Conservation (phyloP, 2,797 vertebrate species). For the Siniperca undulata region DNA sequence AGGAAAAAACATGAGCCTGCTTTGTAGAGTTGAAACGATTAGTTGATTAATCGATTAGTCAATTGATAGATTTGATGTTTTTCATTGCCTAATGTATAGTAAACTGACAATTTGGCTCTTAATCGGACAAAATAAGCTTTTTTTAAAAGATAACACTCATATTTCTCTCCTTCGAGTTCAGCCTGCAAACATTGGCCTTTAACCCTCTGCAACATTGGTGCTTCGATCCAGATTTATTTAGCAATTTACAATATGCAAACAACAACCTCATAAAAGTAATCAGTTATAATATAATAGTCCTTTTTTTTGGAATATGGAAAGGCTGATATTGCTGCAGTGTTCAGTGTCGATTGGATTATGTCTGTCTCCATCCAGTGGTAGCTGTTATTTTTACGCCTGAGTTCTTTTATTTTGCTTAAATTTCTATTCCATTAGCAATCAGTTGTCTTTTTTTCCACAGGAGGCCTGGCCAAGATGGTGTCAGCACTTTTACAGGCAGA, state of each 20-base stretch:
- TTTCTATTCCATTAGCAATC: background rate
- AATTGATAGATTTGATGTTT: background rate
- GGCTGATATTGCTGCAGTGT: background rate
- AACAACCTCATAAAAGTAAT: background rate
- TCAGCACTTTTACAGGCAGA: slow-evolving; percentile 31
- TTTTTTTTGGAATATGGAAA: background rate
- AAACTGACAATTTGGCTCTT: background rate
- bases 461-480: slow-evolving; percentile 1
- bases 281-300: background rate
- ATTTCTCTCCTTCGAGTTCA: background rate
- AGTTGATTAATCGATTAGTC: background rate
- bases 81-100: background rate
- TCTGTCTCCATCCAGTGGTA: slow-evolving; percentile 73
- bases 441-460: background rate
- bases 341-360: slow-evolving; percentile 9
- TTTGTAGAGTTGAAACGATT: background rate
- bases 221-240: background rate
- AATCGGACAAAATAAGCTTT: background rate
- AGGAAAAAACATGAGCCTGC: background rate
- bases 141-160: background rate
- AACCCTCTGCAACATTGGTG: background rate
- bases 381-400: background rate
- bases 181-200: background rate
- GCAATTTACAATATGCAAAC: background rate
- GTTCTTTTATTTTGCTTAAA: background rate